Evolutionary conservation across 1,140 invertebrate genomes (phyloP).

Genomic region (Pseudomyrmex cubaensis): DNA sequence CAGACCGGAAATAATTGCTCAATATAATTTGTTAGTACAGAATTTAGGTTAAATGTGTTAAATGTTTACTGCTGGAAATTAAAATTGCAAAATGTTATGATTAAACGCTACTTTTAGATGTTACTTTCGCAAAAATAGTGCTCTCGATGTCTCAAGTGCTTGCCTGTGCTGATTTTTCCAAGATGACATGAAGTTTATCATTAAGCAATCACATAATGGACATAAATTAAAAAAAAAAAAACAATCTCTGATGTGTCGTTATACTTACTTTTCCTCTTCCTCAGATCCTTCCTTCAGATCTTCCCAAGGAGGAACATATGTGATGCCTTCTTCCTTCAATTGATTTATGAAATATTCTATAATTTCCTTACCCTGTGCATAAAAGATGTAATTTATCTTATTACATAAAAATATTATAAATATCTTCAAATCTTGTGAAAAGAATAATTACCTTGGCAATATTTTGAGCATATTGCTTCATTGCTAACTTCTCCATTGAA

Average conservation of each 20-base stretch:
- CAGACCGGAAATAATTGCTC: slow-evolving; percentile 60
- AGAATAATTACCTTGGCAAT: slow-evolving; percentile 91
- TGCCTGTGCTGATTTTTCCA: slow-evolving; percentile 21
- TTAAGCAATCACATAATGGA: slow-evolving; percentile 13
- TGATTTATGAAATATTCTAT: slow-evolving; percentile 96
- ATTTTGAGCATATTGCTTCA: slow-evolving; percentile 98
- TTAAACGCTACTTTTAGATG: slow-evolving; percentile 11
- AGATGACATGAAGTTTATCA: slow-evolving; percentile 35
- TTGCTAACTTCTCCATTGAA: slow-evolving; percentile 97
- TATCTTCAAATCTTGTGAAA: neutral
- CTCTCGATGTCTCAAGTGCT: slow-evolving; percentile 53
- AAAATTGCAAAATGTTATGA: slow-evolving; percentile 62
- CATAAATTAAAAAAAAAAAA: neutral
- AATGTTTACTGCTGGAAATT: slow-evolving; percentile 63
- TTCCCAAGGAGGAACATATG: slow-evolving; percentile 87
- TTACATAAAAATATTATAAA: slow-evolving; percentile 39
- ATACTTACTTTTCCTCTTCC: slow-evolving; percentile 76
- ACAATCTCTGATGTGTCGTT: neutral
- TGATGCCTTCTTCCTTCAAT: slow-evolving; percentile 93
- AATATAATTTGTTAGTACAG: slow-evolving; percentile 59
- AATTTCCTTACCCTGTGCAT: slow-evolving; percentile 95
- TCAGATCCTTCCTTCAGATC: slow-evolving; percentile 68
- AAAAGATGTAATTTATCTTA: slow-evolving; percentile 22
- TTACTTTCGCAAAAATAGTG: slow-evolving; percentile 49
- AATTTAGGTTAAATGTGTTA: slow-evolving; percentile 63